Evolutionary conservation across 2,888 invertebrate species (phyloP).

Genomic region (Actias luna): DNA sequence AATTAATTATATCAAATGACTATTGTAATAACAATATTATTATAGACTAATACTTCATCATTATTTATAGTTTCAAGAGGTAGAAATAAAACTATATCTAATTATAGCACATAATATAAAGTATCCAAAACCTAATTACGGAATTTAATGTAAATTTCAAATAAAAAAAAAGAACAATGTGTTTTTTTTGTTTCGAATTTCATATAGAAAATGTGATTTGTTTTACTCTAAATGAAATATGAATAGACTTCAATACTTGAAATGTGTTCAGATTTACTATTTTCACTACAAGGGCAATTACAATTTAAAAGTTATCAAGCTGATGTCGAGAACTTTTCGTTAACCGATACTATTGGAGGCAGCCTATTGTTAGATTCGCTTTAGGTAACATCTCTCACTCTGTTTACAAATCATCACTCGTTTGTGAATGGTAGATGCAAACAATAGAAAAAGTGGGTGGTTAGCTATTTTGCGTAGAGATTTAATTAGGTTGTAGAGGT

Average conservation of each 20-base stretch:
- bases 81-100: no score
- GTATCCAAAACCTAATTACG: no score
- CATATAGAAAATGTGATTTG: no score
- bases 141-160: no score
- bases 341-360: constrained; percentile 17
- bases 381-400: constrained; percentile 13
- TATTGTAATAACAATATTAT: no score
- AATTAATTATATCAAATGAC: background rate
- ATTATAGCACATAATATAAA: no score
- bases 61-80: no score
- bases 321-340: background rate
- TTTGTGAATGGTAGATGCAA: background rate
- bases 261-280: background rate
- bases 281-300: background rate
- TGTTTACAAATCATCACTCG: no score
- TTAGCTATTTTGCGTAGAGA: background rate
- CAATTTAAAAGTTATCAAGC: background rate
- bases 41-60: no score
- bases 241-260: background rate
- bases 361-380: constrained; percentile 21
- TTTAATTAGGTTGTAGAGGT: background rate
- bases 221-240: background rate
- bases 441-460: constrained; percentile 7
- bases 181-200: no score
- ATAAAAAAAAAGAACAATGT: no score